Conservation (phyloP, 1,140 invertebrate genomes). For the Zophobas morio region DNA sequence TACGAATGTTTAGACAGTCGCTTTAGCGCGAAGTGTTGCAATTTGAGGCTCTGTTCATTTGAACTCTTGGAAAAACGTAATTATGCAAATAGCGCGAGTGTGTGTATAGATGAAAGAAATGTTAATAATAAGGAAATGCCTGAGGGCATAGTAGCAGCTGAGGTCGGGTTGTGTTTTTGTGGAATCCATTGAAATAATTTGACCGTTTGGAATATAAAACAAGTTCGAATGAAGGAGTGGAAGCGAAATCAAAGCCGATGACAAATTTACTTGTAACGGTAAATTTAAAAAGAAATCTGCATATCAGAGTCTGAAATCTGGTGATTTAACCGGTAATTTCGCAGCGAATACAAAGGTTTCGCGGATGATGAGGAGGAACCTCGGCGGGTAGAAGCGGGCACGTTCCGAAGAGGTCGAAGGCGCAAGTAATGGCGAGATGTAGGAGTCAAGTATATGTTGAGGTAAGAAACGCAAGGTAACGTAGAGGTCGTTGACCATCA, state of each 20-base stretch:
- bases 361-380: neutral
- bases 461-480: constrained; percentile 57
- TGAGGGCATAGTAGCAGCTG: neutral
- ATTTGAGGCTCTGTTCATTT: no score
- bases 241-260: constrained; percentile 33
- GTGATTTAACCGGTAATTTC: constrained; percentile 17
- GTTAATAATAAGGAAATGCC: neutral
- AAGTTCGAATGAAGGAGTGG: constrained; percentile 26
- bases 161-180: neutral
- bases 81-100: neutral
- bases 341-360: neutral
- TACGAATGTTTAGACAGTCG: neutral
- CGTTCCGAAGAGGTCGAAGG: constrained; percentile 31
- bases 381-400: neutral
- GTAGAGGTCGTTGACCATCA: constrained; percentile 61
- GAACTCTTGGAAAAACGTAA: no score
- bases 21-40: no score
- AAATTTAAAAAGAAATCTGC: constrained; percentile 41
- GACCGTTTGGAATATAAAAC: neutral
- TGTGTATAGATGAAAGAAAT: neutral
- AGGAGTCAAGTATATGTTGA: constrained; percentile 51
- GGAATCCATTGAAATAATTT: constrained; percentile 25
- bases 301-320: constrained; percentile 23
- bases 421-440: constrained; percentile 38
- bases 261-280: constrained; percentile 44